Conservation (phyloP, 1,140 invertebrate genomes). For the Lasaia peninsularis region DNA sequence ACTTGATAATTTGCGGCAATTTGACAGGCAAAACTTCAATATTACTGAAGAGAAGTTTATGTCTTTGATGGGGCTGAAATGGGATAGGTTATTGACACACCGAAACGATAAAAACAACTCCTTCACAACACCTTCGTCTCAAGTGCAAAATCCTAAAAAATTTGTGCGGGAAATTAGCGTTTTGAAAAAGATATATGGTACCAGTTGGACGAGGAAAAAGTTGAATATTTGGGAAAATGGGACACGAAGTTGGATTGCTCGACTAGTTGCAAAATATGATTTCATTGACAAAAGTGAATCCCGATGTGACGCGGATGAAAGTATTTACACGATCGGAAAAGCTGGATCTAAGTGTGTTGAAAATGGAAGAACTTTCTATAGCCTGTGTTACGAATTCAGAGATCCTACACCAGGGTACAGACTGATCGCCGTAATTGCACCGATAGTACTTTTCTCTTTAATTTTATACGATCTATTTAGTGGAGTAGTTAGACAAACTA, state of each 20-base stretch:
- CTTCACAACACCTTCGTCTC: neutral
- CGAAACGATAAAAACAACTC: neutral
- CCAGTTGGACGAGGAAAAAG: slow-evolving; percentile 36
- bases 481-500: slow-evolving; percentile 54
- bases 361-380: slow-evolving; percentile 41
- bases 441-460: slow-evolving; percentile 53
- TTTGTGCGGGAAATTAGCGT: slow-evolving; percentile 34
- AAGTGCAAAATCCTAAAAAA: neutral
- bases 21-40: slow-evolving; percentile 24
- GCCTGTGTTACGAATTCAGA: slow-evolving; percentile 53
- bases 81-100: slow-evolving; percentile 5
- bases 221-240: slow-evolving; percentile 37
- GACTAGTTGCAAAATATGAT: slow-evolving; percentile 49
- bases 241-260: slow-evolving; percentile 43
- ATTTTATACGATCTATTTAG: slow-evolving; percentile 66
- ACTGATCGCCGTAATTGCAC: slow-evolving; percentile 49
- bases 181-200: slow-evolving; percentile 40
- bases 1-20: slow-evolving; percentile 22
- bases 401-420: slow-evolving; percentile 58
- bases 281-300: slow-evolving; percentile 45
- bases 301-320: slow-evolving; percentile 46
- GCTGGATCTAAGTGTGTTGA: slow-evolving; percentile 53
- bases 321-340: slow-evolving; percentile 44
- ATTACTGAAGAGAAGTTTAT: slow-evolving; percentile 31
- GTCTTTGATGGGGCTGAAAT: slow-evolving; percentile 33